phyloP scores from a whole-genome alignment of 2,888 invertebrate genomes.

The Caradrina kadenii region DNA sequence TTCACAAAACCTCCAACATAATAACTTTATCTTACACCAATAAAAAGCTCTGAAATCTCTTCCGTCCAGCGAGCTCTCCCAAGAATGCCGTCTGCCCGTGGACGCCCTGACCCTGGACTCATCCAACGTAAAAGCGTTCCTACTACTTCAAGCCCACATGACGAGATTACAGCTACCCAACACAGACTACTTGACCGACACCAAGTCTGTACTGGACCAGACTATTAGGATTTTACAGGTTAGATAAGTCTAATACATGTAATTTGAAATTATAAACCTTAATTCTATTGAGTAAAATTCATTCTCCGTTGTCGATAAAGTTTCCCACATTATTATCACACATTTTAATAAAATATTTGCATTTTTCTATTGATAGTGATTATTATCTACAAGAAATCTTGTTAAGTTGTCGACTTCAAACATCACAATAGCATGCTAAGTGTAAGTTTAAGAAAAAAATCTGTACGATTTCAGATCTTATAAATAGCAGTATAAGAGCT shows the following conservation, averaged over 20 bases:
- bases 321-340: not conserved
- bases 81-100: constrained; percentile 93
- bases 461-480: too few relatives aligned
- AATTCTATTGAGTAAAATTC: not conserved
- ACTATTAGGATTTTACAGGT: constrained; percentile 98
- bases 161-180: constrained; percentile 95
- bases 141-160: constrained; percentile 98
- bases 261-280: not conserved
- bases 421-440: not conserved
- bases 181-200: constrained; percentile 98
- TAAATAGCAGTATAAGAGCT: too few relatives aligned
- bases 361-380: not conserved
- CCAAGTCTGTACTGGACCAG: constrained; percentile 99
- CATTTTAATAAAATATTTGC: not conserved
- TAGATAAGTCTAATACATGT: constrained; percentile 28
- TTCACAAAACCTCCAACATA: too few relatives aligned
- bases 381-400: too few relatives aligned
- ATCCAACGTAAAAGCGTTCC: constrained; percentile 97
- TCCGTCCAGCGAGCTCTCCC: constrained; percentile 93
- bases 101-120: constrained; percentile 95
- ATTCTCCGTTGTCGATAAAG: not conserved
- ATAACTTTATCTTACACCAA: too few relatives aligned
- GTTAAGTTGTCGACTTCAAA: not conserved
- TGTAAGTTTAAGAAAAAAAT: too few relatives aligned
- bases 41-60: not conserved